Evolutionary conservation across 1,140 invertebrate genomes (phyloP).

Genomic region (Bombus sibiricus): DNA sequence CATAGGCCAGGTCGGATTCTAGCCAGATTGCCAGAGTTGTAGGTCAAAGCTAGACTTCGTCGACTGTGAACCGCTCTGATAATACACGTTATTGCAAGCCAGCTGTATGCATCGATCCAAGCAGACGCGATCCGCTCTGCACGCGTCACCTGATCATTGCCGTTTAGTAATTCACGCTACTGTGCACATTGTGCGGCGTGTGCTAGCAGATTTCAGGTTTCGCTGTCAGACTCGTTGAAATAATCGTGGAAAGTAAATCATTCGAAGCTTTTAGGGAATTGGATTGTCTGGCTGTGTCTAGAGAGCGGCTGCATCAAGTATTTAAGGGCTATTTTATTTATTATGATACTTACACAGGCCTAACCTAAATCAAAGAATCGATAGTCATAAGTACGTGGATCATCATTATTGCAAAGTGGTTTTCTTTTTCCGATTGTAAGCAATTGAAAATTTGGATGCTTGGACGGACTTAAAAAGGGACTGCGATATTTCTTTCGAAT

Average conservation of each 20-base stretch:
- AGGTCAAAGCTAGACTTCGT: slow-evolving; percentile 45
- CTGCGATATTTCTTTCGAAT: too few species aligned
- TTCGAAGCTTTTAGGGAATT: too few species aligned
- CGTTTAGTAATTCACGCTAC: background rate
- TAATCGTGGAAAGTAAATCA: background rate
- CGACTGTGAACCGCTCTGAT: slow-evolving; percentile 31
- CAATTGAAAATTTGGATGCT: too few species aligned
- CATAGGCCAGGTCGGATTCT: slow-evolving; percentile 39
- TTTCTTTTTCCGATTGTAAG: too few species aligned
- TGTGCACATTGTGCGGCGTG: background rate
- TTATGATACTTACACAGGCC: too few species aligned
- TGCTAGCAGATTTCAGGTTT: background rate
- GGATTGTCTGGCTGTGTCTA: too few species aligned
- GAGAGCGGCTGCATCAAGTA: too few species aligned
- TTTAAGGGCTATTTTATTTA: too few species aligned
- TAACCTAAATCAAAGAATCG: too few species aligned
- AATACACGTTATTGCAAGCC: slow-evolving; percentile 35
- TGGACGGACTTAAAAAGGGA: too few species aligned
- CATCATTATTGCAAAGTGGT: too few species aligned
- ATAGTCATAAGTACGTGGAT: too few species aligned
- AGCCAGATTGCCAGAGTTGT: slow-evolving; percentile 40
- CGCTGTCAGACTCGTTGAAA: background rate
- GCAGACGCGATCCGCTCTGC: slow-evolving; percentile 9
- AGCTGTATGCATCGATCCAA: slow-evolving; percentile 22
- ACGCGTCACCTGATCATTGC: background rate